Evolutionary conservation across 2,888 invertebrate species (phyloP).

Genomic region (Melitaea athalia): DNA sequence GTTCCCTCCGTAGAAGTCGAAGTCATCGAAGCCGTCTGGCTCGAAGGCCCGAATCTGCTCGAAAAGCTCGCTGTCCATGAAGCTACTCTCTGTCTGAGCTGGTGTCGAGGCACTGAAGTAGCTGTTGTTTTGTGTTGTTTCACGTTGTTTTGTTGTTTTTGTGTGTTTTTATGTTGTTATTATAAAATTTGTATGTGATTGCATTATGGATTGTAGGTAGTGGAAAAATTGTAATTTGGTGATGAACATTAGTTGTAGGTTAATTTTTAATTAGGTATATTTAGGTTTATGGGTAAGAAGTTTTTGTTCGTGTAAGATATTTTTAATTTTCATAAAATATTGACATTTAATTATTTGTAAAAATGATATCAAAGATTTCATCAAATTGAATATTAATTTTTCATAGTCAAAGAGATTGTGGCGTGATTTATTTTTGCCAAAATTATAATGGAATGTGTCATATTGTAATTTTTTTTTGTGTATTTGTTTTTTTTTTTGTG

Average conservation of each 20-base stretch:
- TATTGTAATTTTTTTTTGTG: background rate
- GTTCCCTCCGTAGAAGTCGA: slow-evolving; percentile 65
- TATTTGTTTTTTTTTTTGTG: background rate
- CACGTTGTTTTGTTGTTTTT: slow-evolving; percentile 15
- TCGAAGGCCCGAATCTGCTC: slow-evolving; percentile 73
- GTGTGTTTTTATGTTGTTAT: background rate
- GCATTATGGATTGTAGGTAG: background rate
- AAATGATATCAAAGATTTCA: too few species aligned
- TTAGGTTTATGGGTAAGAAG: background rate
- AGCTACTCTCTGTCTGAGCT: slow-evolving; percentile 61
- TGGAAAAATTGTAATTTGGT: too few species aligned
- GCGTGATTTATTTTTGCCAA: too few species aligned
- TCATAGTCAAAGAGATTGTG: too few species aligned
- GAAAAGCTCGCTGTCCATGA: slow-evolving; percentile 74
- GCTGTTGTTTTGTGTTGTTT: slow-evolving; percentile 46
- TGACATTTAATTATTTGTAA: too few species aligned
- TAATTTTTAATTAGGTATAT: too few species aligned
- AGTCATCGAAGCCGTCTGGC: slow-evolving; percentile 68
- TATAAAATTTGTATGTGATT: slow-evolving; percentile 22
- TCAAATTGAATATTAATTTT: too few species aligned
- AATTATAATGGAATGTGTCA: too few species aligned
- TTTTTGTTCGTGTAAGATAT: background rate
- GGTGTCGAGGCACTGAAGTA: slow-evolving; percentile 71
- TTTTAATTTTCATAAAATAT: background rate
- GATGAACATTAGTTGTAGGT: too few species aligned